Percentiles rank a stretch among this genome's conserved stretches.
These are phyloP conservation scores for Vombatus ursinus DNA, from an alignment of 2,113 vertebrate species.

Conservation along the genomic window DNA sequence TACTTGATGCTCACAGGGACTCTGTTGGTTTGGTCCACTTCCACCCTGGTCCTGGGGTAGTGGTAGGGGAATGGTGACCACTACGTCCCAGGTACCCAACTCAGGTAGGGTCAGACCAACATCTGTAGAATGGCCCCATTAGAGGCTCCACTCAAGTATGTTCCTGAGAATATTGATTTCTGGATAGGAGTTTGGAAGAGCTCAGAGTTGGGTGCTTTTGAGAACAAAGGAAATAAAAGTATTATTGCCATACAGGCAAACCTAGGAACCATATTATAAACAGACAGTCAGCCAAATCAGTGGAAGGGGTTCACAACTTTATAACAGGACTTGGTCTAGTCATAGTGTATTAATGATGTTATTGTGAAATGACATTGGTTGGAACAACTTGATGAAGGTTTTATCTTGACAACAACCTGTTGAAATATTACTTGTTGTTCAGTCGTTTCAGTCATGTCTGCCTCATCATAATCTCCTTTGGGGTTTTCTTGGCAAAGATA, in stretches of 20 bases:
- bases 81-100: neutral
- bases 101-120: neutral
- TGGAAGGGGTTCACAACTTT: too few relatives aligned
- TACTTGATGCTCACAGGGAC: neutral
- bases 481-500: too few relatives aligned
- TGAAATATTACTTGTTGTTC: too few relatives aligned
- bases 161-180: neutral
- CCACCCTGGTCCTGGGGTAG: neutral
- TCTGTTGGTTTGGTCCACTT: neutral
- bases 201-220: neutral
- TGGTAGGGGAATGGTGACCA: neutral
- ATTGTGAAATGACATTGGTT: too few relatives aligned
- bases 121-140: neutral
- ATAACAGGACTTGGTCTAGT: too few relatives aligned
- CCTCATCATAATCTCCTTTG: too few relatives aligned
- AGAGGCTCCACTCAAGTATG: neutral
- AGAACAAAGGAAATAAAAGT: neutral
- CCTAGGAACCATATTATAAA: too few relatives aligned
- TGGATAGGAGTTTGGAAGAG: neutral
- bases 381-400: too few relatives aligned
- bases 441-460: too few relatives aligned
- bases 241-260: neutral
- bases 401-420: too few relatives aligned
- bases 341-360: too few relatives aligned
- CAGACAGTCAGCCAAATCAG: too few relatives aligned